Evolutionary conservation across 1,140 invertebrate genomes (phyloP).

Genomic region (Drosophila sturtevanti): DNA sequence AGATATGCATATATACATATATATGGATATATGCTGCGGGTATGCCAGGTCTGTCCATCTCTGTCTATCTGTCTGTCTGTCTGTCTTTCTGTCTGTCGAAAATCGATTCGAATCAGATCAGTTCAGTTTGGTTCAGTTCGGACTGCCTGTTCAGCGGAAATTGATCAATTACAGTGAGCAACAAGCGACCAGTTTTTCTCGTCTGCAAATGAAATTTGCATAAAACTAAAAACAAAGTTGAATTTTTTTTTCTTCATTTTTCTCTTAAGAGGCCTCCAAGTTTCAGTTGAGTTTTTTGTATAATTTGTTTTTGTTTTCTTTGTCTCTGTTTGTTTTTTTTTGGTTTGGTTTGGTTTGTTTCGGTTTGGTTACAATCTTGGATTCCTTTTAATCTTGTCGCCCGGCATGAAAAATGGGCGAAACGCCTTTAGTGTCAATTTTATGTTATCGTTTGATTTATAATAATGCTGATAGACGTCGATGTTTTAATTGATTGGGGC

Average conservation of each 20-base stretch:
- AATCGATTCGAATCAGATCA: constrained; percentile 21
- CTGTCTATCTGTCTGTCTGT: constrained; percentile 10
- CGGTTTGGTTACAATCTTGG: constrained; percentile 17
- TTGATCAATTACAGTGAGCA: constrained; percentile 78
- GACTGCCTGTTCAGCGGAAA: constrained; percentile 61
- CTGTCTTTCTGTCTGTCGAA: constrained; percentile 4
- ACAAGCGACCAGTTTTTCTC: constrained; percentile 76
- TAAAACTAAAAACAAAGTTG: constrained; percentile 59
- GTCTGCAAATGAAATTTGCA: constrained; percentile 68
- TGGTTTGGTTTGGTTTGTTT: too few species aligned
- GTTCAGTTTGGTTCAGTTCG: constrained; percentile 19
- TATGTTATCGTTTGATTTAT: constrained; percentile 81
- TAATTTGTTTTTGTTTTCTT: constrained; percentile 27
- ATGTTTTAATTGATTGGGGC: constrained; percentile 76
- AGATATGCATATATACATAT: neutral
- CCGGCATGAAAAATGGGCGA: constrained; percentile 74
- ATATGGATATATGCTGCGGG: constrained; percentile 63
- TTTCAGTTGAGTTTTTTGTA: neutral
- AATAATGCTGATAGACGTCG: constrained; percentile 81
- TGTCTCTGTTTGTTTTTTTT: constrained; percentile 21
- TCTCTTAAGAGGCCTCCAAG: constrained; percentile 29
- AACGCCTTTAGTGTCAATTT: constrained; percentile 81
- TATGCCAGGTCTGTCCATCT: constrained; percentile 39
- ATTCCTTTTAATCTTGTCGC: constrained; percentile 19
- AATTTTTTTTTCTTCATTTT: constrained; percentile 8